Base-by-base conservation (phyloP, 2,888 invertebrate genomes). In the Tenthredo distinguenda region DNA sequence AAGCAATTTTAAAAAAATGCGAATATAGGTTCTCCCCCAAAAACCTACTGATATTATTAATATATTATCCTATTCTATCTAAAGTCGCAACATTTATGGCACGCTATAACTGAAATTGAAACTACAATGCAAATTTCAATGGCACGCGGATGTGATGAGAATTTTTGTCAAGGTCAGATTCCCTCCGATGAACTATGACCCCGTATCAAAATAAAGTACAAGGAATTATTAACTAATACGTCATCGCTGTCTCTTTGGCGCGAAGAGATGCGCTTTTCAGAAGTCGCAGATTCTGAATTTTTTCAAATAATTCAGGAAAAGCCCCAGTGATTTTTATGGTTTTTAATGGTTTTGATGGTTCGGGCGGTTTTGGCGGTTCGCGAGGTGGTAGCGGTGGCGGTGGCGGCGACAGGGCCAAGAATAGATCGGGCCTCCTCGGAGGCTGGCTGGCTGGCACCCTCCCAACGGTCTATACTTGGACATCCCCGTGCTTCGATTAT, bases 401-500 rank as follows among this genome's bases (percentile, higher is more conserved):
- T 86, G 85, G 91, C 92, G 90, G 92, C 92, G 91, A 92, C 91
- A 92, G 91, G 89, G 90, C 89, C 92, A 91, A 91, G 93, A 93
- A 93, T 93, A 93, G 92, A 91, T 90, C 92, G 91, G 89, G 92
- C 92, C 91, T 93, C 91, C 91, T 85, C 84, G 81, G 86, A 85
- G 85, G 86, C 77, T 91, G 90, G 94, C 94, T 94, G 94, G 93
- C 95, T 97, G 97, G 97, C 97, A 94, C 87, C 90, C 88, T 93
- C 96, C 97, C 97, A 97, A 96, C 96, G 95, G 96, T 95, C 97
- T 97, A 97, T 97, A 97, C 97, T 97, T 97, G 97, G 97, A 96
- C 96, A 96, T 97, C 95, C 94, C 94, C 94, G 95, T 92, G 95
- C 94, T 95, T 94, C 94, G 94, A 95, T 95, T 96, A 96, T 96